Evolutionary conservation across 1,140 invertebrate species (phyloP), one percentile per base, ranked within the genome.

Genomic region (Drosophila tani): DNA sequence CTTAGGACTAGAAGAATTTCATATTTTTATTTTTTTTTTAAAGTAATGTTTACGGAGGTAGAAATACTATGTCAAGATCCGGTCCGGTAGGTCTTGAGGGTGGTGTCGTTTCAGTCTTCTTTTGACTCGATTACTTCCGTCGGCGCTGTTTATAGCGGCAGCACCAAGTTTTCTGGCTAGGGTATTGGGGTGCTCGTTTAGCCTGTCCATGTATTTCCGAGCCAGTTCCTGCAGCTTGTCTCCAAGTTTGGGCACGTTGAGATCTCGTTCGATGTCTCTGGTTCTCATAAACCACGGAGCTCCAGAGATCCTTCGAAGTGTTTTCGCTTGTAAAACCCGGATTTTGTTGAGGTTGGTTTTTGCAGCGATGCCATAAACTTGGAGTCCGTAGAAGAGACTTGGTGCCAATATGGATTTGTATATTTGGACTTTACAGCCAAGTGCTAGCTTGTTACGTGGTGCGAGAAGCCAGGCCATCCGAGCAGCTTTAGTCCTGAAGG

Each of bases 381-480:
- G 49, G 24, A 50, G 49, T 50, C 49, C 49, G 5, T n/a, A 27
- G 49, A 50, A 50, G 17, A 55, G 17, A 19, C 11, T 55, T 38
- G 51, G 51, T 17, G 17, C 29, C 19, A 55, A 19, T 55, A 53
- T 35, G 9, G 51, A 7, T 17, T 38, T 53, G 15, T 53, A 53
- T 15, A 49, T 35, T 17, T 17, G 1, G 29, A 53, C n/a, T 15
- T 35, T 35, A 19, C 50, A 53, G 29, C 29, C 29, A 53, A 53
- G 50, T 35, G 50, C 29, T 6, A 53, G 29, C 50, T 35, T 53
- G 12, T 53, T 53, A 3, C 29, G 27, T 53, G 27, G 50, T 32
- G 50, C 29, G 4, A 53, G 27, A 53, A 53, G 47, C 27, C 27
- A 51, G 17, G 27, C 29, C 50, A 49, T 49, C 47, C 47, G 47